Evolutionary conservation across 2,888 invertebrate species (phyloP), one percentile per base, ranked within the genome.

Genomic region (Habroteleia sp.): DNA sequence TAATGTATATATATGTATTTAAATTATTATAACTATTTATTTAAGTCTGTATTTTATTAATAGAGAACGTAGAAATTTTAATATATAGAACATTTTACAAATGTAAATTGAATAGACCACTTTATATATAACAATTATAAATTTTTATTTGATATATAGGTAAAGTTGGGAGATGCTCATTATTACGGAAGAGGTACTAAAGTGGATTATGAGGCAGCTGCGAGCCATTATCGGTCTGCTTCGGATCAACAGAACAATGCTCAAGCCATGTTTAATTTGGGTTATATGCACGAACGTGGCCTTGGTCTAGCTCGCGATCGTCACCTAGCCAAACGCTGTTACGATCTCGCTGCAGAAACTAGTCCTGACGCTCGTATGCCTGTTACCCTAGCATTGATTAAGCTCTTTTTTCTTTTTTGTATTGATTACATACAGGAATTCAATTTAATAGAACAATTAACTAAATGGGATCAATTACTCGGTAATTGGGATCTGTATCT

Each of bases 281-380:
- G 97, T 14, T 99, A 98, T 89, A 99, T 99, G 99, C 98, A 99
- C 89, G 98, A 99, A 89, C 95, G 96, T 79, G 99, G 99, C 0
- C 90, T 98, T 14, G 99, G 99, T 3, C 94, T 99, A 90, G 91
- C 92, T 3, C 92, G 91, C 58, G 95, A 99, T 90, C 93, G 97
- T 84, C 97, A 99, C 90, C 90, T 99, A 68, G 99, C 99, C 16
- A 99, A 99, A 90, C 92, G 99, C 16, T 96, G 96, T 89, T 99
- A 99, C 90, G 99, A 99, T 91, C 92, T 96, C 89, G 98, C 98
- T 0, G 96, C 96, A 0, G 96, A 98, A 87, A 95, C 97, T 0
- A 96, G 95, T 85, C 91, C 94, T 0, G 98, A 99, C 89, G 99
- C 99, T 0, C 94, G 95, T 84, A 93, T 98, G 62, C 99, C 99